Evolutionary conservation across 2,888 invertebrate genomes (phyloP), one percentile per base, ranked within the genome.

Genomic region (Arctia plantaginis): DNA sequence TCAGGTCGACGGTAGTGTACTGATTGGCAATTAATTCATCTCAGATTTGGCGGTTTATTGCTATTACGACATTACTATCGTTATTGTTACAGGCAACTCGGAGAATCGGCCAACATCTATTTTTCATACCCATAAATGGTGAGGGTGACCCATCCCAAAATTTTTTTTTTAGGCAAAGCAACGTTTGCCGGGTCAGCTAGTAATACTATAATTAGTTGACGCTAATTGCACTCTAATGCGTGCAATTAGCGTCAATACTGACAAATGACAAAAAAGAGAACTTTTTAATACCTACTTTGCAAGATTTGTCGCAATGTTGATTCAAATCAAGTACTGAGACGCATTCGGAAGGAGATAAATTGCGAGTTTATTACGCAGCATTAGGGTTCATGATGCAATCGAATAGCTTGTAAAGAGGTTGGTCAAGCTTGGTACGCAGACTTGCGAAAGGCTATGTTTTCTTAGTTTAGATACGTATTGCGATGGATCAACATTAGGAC

Each of bases 401-500:
- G 68, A 41, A 80, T 82, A 73, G 76, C 80, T 80, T 68, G 81
- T 67, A 73, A 75, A 77, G 68, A 73, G 69, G 75, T 81, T 77
- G 80, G 81, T 78, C 82, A 81, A 85, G 81, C 72, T 72, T 71
- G 69, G 69, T 69, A 69, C n/a, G 51, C 55, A 55, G 27, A 18
- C 20, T 86, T 86, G 80, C 80, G 80, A 83, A 80, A 85, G 64
- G 3, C 71, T 71, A 72, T 79, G 69, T 83, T 82, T 76, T 83
- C 81, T 81, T 30, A 74, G 77, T 77, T 76, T 78, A 81, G 77
- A 74, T 73, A 76, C 74, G 71, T 39, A 51, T 69, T 66, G 66
- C 66, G 72, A 67, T 77, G 75, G 69, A 76, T 80, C 77, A 83
- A 86, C 82, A 79, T 76, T 75, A 74, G 75, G 39, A 72, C 55